Percentiles rank a stretch among this genome's conserved stretches.
These are phyloP conservation scores for Pyrochroa serraticornis DNA, from an alignment of 2,888 invertebrate genomes.

Conservation along the genomic window DNA sequence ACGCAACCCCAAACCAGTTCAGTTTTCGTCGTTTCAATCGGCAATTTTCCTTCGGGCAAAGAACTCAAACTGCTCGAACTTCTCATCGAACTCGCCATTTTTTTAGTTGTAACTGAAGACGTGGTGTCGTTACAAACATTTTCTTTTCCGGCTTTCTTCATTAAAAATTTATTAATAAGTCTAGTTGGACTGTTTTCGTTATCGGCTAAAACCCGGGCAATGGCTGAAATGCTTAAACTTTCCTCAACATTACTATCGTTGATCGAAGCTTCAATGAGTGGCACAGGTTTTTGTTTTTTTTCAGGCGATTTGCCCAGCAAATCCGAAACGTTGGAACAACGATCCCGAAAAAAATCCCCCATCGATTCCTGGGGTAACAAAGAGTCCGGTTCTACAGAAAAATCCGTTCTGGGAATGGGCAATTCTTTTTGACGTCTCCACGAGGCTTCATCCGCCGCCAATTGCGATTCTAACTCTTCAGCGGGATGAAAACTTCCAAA, in stretches of 20 bases:
- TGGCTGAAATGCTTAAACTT: slow-evolving; percentile 44
- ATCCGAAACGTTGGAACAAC: slow-evolving; percentile 54
- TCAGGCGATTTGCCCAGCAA: slow-evolving; percentile 43
- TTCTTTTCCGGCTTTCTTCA: not conserved
- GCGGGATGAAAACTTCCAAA: slow-evolving; percentile 45
- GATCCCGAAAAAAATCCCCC: slow-evolving; percentile 58
- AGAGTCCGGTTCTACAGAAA: not conserved
- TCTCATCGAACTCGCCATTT: slow-evolving; percentile 38
- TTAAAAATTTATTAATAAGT: not conserved
- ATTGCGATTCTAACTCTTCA: slow-evolving; percentile 54
- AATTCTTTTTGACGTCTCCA: slow-evolving; percentile 53
- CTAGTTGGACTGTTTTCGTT: slow-evolving; percentile 29
- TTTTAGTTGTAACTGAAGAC: not conserved
- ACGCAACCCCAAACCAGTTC: slow-evolving; percentile 67
- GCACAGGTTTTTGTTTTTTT: slow-evolving; percentile 40
- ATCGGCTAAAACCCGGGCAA: slow-evolving; percentile 34
- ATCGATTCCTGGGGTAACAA: slow-evolving; percentile 50
- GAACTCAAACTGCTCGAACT: slow-evolving; percentile 50
- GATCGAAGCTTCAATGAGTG: slow-evolving; percentile 42
- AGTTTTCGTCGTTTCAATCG: slow-evolving; percentile 63
- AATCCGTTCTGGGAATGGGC: slow-evolving; percentile 32
- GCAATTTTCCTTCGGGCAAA: slow-evolving; percentile 55
- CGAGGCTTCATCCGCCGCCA: slow-evolving; percentile 56
- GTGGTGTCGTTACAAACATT: slow-evolving; percentile 5
- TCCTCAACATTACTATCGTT: slow-evolving; percentile 11